Base-by-base conservation (phyloP, 2,888 invertebrate species). In the Eumerus sabulonum region DNA sequence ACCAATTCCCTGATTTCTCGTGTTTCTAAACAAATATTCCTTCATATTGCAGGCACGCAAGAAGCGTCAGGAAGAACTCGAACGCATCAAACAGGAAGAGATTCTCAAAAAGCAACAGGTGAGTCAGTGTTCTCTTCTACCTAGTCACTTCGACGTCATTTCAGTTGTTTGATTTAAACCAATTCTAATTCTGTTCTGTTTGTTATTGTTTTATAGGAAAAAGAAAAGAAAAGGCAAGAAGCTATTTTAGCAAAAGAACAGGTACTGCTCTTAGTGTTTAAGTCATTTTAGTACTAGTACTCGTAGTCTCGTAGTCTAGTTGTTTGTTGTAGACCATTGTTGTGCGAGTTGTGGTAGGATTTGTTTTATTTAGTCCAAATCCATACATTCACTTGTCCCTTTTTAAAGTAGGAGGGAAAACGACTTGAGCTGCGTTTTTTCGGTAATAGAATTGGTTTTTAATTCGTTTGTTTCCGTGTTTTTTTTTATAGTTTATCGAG, bases 191-290 rank as follows among this genome's bases (percentile, higher is more conserved):
- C 54, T 62, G 81, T 59, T 76, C 77, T 81, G 67, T 76, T 70
- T 70, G 82, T 82, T 72, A 81, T 77, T 85, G 81, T 85, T 85
- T 85, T 93, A 70, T 91, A 97, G 97, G 97, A 97, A 89, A 92
- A 96, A 87, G 97, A 97, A 90, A 90, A 96, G 86, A 96, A 97
- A 90, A 91, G 96, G 85, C 96, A 97, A 87, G 96, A 97, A 87
- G 94, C 95, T 57, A 93, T 95, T 82, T 91, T 96, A 86, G 90
- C 96, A 84, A 96, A 96, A 90, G 96, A 97, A 90, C 97, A 97
- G 95, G 96, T 96, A 91, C 91, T 91, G 57, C 70, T 27, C 27
- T 60, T 71, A 76, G 57, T 76, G 27, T 27, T 76, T 76, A 64
- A 59, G 67, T 64, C 45, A 56, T 62, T 60, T 56, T 76, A 67